Conservation (phyloP, 2,113 vertebrate species). For the Turnix velox region DNA sequence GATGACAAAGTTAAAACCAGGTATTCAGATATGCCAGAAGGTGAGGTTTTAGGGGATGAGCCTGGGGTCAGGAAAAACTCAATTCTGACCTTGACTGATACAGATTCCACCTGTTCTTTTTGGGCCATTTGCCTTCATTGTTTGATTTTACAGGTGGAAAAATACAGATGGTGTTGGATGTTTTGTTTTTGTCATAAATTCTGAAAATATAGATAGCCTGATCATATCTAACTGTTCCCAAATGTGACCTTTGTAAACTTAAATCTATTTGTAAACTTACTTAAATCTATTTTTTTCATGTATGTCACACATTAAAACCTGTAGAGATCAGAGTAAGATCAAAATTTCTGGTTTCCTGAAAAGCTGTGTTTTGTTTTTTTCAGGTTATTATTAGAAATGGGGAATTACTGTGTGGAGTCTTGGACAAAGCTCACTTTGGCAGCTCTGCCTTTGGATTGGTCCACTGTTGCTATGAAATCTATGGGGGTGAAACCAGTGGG, state of each 20-base stretch:
- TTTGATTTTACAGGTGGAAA: background rate
- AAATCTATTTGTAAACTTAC: background rate
- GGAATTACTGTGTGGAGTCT: conserved; percentile 88
- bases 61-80: background rate
- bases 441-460: conserved; percentile 94
- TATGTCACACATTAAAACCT: background rate
- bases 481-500: conserved; percentile 89
- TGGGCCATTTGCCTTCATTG: background rate
- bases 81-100: background rate
- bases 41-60: background rate
- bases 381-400: conserved; percentile 91
- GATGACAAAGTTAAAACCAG: background rate
- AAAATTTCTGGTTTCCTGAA: background rate
- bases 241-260: background rate
- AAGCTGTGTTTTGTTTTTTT: background rate
- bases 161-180: background rate
- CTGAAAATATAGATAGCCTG: background rate
- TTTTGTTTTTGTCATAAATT: background rate
- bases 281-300: background rate
- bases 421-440: conserved; percentile 98
- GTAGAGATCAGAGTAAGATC: background rate
- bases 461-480: conserved; percentile 95
- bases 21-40: background rate
- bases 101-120: background rate
- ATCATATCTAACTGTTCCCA: background rate